Evolutionary conservation across 2,797 vertebrate species (phyloP).

Genomic region (Brotula barbata): DNA sequence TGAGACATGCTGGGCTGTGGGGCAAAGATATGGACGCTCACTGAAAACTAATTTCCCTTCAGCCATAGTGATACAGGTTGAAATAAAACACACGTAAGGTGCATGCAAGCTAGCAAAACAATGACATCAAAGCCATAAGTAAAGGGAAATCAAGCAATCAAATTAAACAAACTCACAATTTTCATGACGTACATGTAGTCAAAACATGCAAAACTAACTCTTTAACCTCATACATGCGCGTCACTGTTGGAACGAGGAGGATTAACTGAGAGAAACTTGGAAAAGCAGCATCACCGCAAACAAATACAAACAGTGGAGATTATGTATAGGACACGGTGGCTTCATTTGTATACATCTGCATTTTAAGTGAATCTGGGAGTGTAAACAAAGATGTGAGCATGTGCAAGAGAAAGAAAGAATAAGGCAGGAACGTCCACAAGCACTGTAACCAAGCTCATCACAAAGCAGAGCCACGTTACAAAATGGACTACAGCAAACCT

Average conservation of each 20-base stretch:
- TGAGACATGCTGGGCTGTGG: slow-evolving; percentile 76
- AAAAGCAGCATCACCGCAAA: not conserved
- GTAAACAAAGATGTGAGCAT: not conserved
- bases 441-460: not conserved
- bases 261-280: not conserved
- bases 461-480: not conserved
- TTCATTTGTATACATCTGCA: not conserved
- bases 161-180: slow-evolving; percentile 1
- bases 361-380: not conserved
- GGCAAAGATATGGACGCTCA: slow-evolving; percentile 45
- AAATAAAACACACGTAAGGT: not conserved
- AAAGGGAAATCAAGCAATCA: not conserved
- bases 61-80: not conserved
- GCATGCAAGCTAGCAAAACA: no score
- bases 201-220: not conserved
- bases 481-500: not conserved
- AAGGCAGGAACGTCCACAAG: not conserved
- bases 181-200: not conserved
- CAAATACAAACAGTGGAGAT: not conserved
- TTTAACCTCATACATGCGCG: not conserved
- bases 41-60: slow-evolving; percentile 35
- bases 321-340: not conserved
- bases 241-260: slow-evolving; percentile 3
- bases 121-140: not conserved
- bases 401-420: slow-evolving; percentile 13